Base-by-base conservation (phyloP, 2,797 vertebrate species). In the Astyanax mexicanus region DNA sequence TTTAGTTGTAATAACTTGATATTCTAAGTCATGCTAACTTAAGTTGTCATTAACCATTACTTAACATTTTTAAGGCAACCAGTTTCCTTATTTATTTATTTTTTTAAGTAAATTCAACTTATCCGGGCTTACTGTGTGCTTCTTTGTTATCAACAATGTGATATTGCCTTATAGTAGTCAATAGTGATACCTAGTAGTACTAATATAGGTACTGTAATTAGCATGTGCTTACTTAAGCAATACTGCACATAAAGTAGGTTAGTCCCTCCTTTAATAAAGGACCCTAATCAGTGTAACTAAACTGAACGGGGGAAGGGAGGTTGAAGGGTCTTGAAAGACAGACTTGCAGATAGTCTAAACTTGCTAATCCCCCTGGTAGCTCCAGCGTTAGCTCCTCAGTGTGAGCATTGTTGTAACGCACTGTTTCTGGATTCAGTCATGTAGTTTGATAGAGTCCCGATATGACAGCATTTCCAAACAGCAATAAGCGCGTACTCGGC, bases 331-430 rank as follows among this genome's bases (percentile, higher is more conserved):
- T 49, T 25, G 62, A 75, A 65, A 23, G 62, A 49, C 73, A n/a
- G n/a, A n/a, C 68, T 47, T 68, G 29, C 40, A 17, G 29, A 75
- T 58, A 27, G 57, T 47, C 52, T 51, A 60, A 75, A 75, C 73
- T 68, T 27, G 54, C 54, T 40, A 38, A 75, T 75, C 54, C 17
- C 54, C 38, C 40, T 2, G 6, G 13, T 5, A 21, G 35, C 15
- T n/a, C n/a, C n/a, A n/a, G 23, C 13, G 25, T 55, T 23, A 13
- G 52, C 25, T 13, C 25, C 13, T 49, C 12, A 21, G 1, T 35
- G 17, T 32, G 15, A 40, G 32, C 13, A 15, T 1, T 42, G 8
- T n/a, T 62, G 42, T 21, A 17, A 10, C 3, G 3, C 37, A n/a
- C 55, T 6, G 29, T 3, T 6, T 23, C 45, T 38, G 32, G 12